A percentile compares a stretch with the other conserved stretches of the same genome.
These are phyloP conservation scores for Aepyceros melampus DNA, from an alignment of 2,113 vertebrate genomes.

Conservation along the genomic window DNA sequence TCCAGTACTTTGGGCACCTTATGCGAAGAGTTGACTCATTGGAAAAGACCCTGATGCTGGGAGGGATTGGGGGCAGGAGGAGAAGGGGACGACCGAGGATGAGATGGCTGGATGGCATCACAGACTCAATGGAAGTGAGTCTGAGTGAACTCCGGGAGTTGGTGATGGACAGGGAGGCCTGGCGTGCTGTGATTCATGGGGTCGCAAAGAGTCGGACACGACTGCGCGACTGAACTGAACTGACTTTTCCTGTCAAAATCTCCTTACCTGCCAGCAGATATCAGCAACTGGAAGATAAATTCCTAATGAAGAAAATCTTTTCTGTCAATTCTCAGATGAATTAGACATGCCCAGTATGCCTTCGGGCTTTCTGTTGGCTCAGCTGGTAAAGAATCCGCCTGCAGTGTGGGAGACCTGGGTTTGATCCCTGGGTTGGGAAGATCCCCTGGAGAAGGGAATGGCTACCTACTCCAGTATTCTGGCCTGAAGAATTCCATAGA, in stretches of 20 bases:
- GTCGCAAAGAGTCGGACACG: no score
- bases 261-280: conserved; percentile 35
- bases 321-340: not conserved
- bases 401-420: not conserved
- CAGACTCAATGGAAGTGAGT: no score
- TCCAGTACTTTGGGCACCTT: no score
- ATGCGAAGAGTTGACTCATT: no score
- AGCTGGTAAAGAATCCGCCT: not conserved
- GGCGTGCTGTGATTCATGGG: no score
- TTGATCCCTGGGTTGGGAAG: not conserved
- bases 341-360: not conserved
- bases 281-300: not conserved
- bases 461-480: not conserved
- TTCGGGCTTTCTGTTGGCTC: not conserved
- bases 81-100: no score
- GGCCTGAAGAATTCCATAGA: not conserved
- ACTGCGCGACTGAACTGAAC: no score
- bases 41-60: no score
- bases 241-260: not conserved
- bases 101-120: no score
- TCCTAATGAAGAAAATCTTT: not conserved
- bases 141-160: no score
- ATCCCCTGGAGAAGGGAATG: not conserved
- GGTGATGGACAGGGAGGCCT: no score
- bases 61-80: no score